These are phyloP conservation scores for Dioctria linearis DNA, from an alignment of 2,888 invertebrate genomes.

Conservation along the genomic window DNA sequence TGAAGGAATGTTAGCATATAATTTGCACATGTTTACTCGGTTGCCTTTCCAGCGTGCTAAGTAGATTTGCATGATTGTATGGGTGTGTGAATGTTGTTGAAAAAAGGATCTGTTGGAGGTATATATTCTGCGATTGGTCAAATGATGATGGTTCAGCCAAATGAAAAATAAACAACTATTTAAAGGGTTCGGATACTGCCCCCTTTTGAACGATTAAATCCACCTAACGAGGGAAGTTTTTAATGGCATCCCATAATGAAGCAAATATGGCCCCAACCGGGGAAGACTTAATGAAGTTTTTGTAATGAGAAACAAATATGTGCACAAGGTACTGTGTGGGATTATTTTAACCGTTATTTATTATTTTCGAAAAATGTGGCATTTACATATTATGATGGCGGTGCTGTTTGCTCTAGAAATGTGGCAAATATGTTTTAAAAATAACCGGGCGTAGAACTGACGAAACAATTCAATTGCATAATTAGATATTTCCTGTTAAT, in stretches of 20 bases:
- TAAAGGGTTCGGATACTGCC: constrained; percentile 1
- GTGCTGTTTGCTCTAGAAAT: too few species aligned
- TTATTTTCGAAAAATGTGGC: neutral
- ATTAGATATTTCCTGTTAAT: too few species aligned
- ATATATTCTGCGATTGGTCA: constrained; percentile 23
- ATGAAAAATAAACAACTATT: constrained; percentile 44
- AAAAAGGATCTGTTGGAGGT: constrained; percentile 17
- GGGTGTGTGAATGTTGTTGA: neutral
- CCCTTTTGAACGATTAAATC: constrained; percentile 29
- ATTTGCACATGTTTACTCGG: constrained; percentile 45
- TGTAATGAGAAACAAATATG: constrained; percentile 45
- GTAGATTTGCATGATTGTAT: constrained; percentile 15
- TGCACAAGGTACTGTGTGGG: neutral
- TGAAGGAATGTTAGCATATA: constrained; percentile 42
- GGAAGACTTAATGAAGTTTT: constrained; percentile 43
- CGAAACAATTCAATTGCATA: too few species aligned
- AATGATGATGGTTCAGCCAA: constrained; percentile 35
- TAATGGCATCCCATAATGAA: constrained; percentile 44
- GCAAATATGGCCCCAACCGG: constrained; percentile 27
- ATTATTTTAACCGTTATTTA: neutral
- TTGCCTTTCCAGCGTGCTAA: constrained; percentile 13
- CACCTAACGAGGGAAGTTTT: constrained; percentile 46
- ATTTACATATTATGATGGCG: too few species aligned
- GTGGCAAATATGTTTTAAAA: too few species aligned
- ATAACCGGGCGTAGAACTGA: too few species aligned